Evolutionary conservation across 2,113 vertebrate genomes (phyloP).

Genomic region (Carlito syrichta): DNA sequence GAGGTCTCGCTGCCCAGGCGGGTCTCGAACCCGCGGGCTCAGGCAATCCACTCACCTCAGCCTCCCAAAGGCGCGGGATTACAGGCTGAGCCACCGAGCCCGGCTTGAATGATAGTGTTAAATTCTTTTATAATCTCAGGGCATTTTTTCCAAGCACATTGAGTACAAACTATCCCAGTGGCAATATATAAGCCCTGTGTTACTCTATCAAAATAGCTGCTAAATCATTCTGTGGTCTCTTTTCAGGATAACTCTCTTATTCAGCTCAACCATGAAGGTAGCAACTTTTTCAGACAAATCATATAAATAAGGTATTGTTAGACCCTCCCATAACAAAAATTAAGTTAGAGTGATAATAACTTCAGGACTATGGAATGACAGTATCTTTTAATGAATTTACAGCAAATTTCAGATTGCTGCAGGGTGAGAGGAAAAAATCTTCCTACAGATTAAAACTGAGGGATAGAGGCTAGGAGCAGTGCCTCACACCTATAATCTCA

Average conservation of each 20-base stretch:
- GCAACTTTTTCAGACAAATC: not conserved
- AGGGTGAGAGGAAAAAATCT: not conserved
- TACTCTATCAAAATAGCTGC: slow-evolving; percentile 26
- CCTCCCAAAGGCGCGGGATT: too few relatives aligned
- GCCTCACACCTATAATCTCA: too few relatives aligned
- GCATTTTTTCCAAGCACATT: slow-evolving; percentile 20
- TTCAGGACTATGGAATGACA: not conserved
- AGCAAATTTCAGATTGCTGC: not conserved
- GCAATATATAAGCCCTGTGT: not conserved
- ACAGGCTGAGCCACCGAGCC: too few relatives aligned
- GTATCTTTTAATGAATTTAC: not conserved
- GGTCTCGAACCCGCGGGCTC: too few relatives aligned
- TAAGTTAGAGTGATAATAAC: not conserved
- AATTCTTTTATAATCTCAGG: slow-evolving; percentile 39
- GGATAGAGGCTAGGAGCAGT: too few relatives aligned
- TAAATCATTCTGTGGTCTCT: not conserved
- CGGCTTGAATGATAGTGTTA: too few relatives aligned
- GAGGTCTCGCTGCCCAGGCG: too few relatives aligned
- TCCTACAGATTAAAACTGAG: not conserved
- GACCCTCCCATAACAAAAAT: not conserved
- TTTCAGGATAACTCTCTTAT: not conserved
- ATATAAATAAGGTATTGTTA: not conserved
- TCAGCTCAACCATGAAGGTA: not conserved
- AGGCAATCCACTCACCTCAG: too few relatives aligned
- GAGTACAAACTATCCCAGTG: slow-evolving; percentile 7